Evolutionary conservation across 2,797 vertebrate species (phyloP), one percentile per base, ranked within the genome.

Genomic region (Poecilia picta): DNA sequence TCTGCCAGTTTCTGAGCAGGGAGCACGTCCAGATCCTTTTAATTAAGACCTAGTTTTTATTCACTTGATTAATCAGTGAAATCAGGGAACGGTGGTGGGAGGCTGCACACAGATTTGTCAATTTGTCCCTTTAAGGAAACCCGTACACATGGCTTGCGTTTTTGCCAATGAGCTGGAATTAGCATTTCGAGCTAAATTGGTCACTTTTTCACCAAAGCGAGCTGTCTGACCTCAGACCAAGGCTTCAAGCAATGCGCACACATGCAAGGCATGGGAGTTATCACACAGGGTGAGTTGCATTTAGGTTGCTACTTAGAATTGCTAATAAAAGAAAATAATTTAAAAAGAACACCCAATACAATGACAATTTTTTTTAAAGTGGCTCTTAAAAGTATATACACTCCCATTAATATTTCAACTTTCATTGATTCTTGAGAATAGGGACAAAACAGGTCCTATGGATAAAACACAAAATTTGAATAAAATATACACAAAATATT

Each of bases 21-120:
- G 93, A 95, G 91, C 92, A 90, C 73, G 79, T 94, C 94, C 94
- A 94, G 85, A 92, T 91, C 86, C 89, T 93, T 95, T 96, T 95
- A 96, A 95, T 96, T 95, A 95, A 93, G 94, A 93, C 91, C 91
- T 90, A 92, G 87, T 94, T 95, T 95, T 94, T 92, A 92, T 93
- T 92, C 89, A 91, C 82, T 92, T 95, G 94, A 96, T 96, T 95
- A 95, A 96, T 96, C 93, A 94, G 94, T 92, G 91, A 94, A 94
- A 95, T 95, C 94, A 91, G 90, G 89, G 89, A 90, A 92, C 62
- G 82, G 93, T 88, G 79, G 93, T 91, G 91, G 94, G 95, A 95
- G 93, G 95, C 89, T 91, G 91, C 91, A 87, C 90, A 86, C 85
- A 94, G 89, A 95, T 95, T 95, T 93, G 91, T 95, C 94, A 95